Evolutionary conservation across 2,113 vertebrate species (phyloP).

Genomic region (Rhipidura dahli): DNA sequence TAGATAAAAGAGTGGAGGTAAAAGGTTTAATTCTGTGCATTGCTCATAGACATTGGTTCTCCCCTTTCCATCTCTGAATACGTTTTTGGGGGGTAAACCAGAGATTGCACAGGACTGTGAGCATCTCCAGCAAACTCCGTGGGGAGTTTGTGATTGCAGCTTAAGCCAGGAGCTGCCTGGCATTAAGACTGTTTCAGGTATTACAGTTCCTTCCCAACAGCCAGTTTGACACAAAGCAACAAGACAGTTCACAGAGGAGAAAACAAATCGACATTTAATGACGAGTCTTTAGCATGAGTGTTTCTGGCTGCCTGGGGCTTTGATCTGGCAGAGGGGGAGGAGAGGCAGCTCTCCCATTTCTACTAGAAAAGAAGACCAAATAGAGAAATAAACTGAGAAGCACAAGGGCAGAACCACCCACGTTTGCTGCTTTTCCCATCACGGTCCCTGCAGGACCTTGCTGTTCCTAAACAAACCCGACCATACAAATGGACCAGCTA

Average conservation of each 20-base stretch:
- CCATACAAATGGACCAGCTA: not conserved
- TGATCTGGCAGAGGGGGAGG: conserved; percentile 26
- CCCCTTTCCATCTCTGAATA: not conserved
- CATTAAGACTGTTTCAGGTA: not conserved
- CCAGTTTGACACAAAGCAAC: not conserved
- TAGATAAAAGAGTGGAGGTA: not conserved
- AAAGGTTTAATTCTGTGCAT: not conserved
- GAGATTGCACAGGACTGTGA: not conserved
- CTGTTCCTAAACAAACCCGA: not conserved
- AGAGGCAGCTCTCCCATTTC: not conserved
- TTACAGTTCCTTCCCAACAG: not conserved
- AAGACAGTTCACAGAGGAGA: not conserved
- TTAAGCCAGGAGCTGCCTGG: not conserved
- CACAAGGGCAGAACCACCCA: not conserved
- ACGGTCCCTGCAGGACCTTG: not conserved
- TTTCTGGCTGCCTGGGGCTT: conserved; percentile 39
- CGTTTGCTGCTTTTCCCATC: not conserved
- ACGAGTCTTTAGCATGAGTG: not conserved
- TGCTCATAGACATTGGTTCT: not conserved
- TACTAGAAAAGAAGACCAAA: not conserved
- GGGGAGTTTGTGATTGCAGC: not conserved
- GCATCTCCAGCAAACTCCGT: not conserved
- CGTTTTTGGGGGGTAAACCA: not conserved
- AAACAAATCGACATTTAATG: conserved; percentile 36
- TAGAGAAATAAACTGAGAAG: not conserved